A percentile compares a stretch with the other conserved stretches of the same genome.
Conservation (phyloP, 2,888 invertebrate genomes). For the Oligia latruncula region DNA sequence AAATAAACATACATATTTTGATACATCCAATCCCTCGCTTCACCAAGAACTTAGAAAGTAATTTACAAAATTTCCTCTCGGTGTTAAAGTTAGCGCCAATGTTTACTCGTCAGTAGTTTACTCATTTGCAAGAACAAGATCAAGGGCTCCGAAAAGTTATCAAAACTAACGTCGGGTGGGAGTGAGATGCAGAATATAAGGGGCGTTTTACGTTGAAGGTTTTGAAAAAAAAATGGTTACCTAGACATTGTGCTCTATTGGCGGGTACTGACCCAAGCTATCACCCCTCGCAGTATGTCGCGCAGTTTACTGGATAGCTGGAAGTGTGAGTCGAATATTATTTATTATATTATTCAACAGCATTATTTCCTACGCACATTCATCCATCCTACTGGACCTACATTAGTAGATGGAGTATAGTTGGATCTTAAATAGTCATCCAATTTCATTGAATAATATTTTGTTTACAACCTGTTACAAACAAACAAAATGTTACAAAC, state of each 20-base stretch:
- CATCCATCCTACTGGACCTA: too few species aligned
- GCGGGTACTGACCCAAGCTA: neutral
- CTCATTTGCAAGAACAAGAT: conserved; percentile 75
- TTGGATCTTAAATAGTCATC: too few species aligned
- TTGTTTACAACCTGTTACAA: too few species aligned
- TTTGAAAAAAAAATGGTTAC: neutral
- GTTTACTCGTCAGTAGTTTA: conserved; percentile 73
- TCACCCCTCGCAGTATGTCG: neutral
- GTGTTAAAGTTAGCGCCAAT: conserved; percentile 46
- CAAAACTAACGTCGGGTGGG: conserved; percentile 71
- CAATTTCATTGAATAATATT: too few species aligned
- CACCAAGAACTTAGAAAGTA: conserved; percentile 47
- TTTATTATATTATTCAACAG: neutral
- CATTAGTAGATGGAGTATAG: too few species aligned
- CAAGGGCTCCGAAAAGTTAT: conserved; percentile 71
- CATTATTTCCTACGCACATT: neutral
- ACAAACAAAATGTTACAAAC: too few species aligned
- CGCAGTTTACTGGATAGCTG: neutral
- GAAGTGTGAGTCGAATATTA: neutral
- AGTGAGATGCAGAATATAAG: conserved; percentile 53
- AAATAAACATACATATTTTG: conserved; percentile 2
- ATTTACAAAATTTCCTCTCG: conserved; percentile 52
- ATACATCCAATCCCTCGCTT: neutral
- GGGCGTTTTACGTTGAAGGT: conserved; percentile 6
- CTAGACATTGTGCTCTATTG: neutral